Conservation (phyloP, 1,140 invertebrate genomes). For the Cydia pomonella region DNA sequence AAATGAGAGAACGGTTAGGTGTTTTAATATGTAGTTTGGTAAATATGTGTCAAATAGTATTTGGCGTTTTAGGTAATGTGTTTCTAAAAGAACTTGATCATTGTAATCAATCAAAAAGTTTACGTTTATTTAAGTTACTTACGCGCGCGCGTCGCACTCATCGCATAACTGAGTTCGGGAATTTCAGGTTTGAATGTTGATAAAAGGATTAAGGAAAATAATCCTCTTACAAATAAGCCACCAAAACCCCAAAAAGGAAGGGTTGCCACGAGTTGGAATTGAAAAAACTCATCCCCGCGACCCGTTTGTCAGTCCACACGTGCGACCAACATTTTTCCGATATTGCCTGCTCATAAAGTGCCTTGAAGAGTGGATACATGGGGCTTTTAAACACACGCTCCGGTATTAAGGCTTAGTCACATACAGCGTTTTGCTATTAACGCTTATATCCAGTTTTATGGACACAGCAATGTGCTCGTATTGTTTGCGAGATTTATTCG, state of each 20-base stretch:
- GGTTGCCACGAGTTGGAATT: constrained; percentile 37
- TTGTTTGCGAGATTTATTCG: constrained; percentile 32
- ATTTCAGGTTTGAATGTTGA: neutral
- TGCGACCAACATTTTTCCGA: constrained; percentile 69
- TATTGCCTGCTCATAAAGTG: constrained; percentile 62
- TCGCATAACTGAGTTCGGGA: neutral
- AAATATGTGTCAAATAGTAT: no score
- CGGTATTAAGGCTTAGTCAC: constrained; percentile 34
- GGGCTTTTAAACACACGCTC: constrained; percentile 53
- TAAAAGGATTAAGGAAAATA: constrained; percentile 1
- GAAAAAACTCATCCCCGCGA: constrained; percentile 36
- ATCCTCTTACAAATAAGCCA: neutral
- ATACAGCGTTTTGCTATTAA: constrained; percentile 31
- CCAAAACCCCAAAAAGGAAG: constrained; percentile 19
- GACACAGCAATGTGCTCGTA: constrained; percentile 17
- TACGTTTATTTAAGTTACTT: no score
- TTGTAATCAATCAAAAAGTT: neutral
- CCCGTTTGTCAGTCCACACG: constrained; percentile 49
- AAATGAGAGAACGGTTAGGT: no score
- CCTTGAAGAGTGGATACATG: constrained; percentile 44
- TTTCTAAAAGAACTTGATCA: neutral
- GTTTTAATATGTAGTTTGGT: no score
- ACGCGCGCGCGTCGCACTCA: no score
- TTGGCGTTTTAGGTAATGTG: no score
- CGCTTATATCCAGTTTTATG: constrained; percentile 30